These are phyloP conservation scores for Biston stratarius DNA, from an alignment of 2,888 invertebrate species.

Conservation along the genomic window DNA sequence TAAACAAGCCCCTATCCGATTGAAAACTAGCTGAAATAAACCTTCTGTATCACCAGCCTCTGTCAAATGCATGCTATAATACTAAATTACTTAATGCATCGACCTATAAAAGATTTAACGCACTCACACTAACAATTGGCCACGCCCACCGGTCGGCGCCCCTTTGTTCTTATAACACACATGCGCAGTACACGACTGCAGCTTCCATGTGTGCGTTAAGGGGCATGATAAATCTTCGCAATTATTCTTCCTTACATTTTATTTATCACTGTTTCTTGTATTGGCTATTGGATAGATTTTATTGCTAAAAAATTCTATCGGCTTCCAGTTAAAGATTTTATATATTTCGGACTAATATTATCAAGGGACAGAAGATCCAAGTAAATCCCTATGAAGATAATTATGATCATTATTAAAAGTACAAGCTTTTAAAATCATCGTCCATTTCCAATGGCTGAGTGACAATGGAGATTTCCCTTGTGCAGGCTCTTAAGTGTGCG, in stretches of 20 bases:
- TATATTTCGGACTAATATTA: conserved; percentile 37
- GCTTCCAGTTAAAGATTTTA: conserved; percentile 29
- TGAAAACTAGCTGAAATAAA: conserved; percentile 32
- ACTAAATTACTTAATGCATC: conserved; percentile 85
- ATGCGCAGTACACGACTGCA: conserved; percentile 60
- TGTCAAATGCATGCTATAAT: conserved; percentile 81
- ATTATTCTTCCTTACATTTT: conserved; percentile 77
- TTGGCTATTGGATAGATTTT: conserved; percentile 59
- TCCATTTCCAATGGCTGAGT: conserved; percentile 74
- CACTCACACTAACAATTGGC: conserved; percentile 65
- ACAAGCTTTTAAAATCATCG: conserved; percentile 77
- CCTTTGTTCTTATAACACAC: conserved; percentile 73
- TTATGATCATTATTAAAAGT: conserved; percentile 78
- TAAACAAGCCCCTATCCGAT: conserved; percentile 29
- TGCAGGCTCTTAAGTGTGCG: conserved; percentile 71
- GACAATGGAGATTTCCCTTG: conserved; percentile 81
- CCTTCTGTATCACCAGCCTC: conserved; percentile 47
- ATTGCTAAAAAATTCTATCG: conserved; percentile 57
- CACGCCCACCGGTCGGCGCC: conserved; percentile 64
- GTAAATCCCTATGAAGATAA: conserved; percentile 70
- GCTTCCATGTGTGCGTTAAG: conserved; percentile 60
- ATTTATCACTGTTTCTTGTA: conserved; percentile 56
- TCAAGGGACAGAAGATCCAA: conserved; percentile 42
- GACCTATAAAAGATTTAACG: conserved; percentile 85
- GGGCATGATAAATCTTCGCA: conserved; percentile 69